Conservation (phyloP, 2,113 vertebrate species). For the Desmodus rotundus region DNA sequence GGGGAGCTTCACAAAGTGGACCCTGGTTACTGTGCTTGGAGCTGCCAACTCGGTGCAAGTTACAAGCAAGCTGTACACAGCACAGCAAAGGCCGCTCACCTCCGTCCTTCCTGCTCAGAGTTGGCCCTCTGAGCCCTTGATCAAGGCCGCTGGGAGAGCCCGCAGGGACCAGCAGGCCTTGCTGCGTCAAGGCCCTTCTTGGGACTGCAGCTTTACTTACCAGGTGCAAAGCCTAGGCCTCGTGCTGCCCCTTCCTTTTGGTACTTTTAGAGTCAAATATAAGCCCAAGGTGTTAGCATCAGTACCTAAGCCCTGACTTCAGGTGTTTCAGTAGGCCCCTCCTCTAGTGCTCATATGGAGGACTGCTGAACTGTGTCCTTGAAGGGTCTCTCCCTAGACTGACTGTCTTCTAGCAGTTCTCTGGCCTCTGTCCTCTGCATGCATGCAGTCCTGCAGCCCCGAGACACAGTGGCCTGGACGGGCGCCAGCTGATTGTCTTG, state of each 20-base stretch:
- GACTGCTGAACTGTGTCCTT: background rate
- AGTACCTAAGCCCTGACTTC: background rate
- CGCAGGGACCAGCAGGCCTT: background rate
- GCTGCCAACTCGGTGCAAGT: background rate
- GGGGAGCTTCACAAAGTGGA: background rate
- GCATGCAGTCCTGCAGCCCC: background rate
- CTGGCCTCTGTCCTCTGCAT: fast-evolving
- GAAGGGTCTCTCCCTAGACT: background rate
- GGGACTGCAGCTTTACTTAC: background rate
- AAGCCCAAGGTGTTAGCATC: background rate
- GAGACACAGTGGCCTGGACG: background rate
- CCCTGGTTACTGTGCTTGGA: background rate
- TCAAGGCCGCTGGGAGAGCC: background rate
- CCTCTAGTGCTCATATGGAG: background rate
- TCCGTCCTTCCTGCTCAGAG: no score
- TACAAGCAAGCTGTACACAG: background rate
- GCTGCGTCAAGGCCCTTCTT: background rate
- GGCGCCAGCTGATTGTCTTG: background rate
- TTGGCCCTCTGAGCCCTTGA: background rate
- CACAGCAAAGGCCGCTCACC: background rate
- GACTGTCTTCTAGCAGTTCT: background rate
- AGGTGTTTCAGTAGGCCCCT: background rate
- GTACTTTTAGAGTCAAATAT: background rate
- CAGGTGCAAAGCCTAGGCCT: background rate
- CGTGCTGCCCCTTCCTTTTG: background rate